Percentiles rank a stretch among this genome's conserved stretches.
Evolutionary conservation across 2,113 vertebrate genomes (phyloP).

Genomic region (Podocnemis expansa): DNA sequence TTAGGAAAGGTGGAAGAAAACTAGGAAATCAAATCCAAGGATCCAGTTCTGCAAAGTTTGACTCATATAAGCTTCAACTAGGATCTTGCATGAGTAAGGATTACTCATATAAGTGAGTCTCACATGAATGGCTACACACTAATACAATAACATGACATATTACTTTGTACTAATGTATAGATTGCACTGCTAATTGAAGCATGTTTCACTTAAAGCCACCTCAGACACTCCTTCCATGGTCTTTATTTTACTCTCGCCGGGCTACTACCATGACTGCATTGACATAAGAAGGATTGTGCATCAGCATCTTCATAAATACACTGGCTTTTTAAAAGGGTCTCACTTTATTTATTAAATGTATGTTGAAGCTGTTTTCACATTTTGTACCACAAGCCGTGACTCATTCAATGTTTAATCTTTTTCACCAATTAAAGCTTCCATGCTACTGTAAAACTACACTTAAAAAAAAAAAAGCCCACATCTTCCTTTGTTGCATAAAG

Average conservation of each 20-base stretch:
- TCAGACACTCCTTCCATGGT: not conserved
- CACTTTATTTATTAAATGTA: not conserved
- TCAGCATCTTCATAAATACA: not conserved
- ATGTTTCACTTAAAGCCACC: not conserved
- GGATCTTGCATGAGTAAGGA: not conserved
- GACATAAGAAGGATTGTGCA: not conserved
- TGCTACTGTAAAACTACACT: not conserved
- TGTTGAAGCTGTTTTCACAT: not conserved
- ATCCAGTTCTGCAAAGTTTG: not conserved
- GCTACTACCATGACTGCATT: not conserved
- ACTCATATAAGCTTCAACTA: fast-evolving
- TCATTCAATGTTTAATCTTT: slow-evolving; percentile 2
- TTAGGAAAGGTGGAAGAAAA: not conserved
- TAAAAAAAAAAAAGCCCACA: slow-evolving; percentile 1
- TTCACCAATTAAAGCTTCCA: slow-evolving; percentile 17
- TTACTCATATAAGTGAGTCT: not conserved
- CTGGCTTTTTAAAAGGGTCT: not conserved
- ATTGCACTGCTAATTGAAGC: not conserved
- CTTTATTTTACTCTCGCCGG: not conserved
- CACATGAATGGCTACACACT: not conserved
- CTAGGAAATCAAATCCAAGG: not conserved
- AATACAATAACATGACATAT: not conserved
- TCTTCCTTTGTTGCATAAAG: slow-evolving; percentile 22
- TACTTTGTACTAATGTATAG: not conserved
- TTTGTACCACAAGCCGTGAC: not conserved